Evolutionary conservation across 2,888 invertebrate species (phyloP).

Genomic region (Cantharis nigra): DNA sequence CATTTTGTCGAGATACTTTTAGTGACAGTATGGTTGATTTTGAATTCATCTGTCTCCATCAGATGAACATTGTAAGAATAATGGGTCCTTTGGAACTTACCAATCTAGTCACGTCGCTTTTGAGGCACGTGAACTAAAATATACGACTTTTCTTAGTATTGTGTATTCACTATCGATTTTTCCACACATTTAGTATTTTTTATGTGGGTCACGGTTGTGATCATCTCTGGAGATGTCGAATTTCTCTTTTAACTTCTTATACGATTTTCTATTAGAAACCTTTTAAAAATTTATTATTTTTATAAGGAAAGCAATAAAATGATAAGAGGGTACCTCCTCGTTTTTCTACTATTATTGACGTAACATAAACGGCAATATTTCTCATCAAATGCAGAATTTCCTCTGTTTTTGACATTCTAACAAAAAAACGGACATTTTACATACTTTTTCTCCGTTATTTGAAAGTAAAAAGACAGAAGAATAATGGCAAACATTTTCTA

Average conservation of each 20-base stretch:
- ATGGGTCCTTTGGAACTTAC: slow-evolving; percentile 21
- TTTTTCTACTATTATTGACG: background rate
- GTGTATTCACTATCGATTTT: slow-evolving; percentile 23
- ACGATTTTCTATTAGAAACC: background rate
- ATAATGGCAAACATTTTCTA: slow-evolving; percentile 18
- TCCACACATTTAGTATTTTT: slow-evolving; percentile 13
- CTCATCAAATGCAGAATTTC: background rate
- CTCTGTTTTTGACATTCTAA: background rate
- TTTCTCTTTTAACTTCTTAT: background rate
- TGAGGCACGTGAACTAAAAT: slow-evolving; percentile 33
- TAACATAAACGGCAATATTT: background rate
- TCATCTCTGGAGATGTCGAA: background rate
- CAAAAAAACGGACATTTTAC: background rate
- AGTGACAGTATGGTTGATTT: background rate
- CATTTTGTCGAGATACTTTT: background rate
- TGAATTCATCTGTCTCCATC: slow-evolving; percentile 31
- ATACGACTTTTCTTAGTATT: slow-evolving; percentile 14
- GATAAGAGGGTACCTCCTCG: background rate
- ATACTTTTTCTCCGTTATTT: slow-evolving; percentile 2
- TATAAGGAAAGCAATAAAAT: background rate
- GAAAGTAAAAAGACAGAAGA: slow-evolving; percentile 7
- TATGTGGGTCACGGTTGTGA: slow-evolving; percentile 18
- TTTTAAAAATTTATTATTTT: slow-evolving; percentile 3
- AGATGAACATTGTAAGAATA: slow-evolving; percentile 34
- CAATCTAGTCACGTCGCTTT: slow-evolving; percentile 34